These are phyloP conservation scores for Dendrocincla fuliginosa DNA, from an alignment of 2,797 vertebrate species.

Conservation along the genomic window DNA sequence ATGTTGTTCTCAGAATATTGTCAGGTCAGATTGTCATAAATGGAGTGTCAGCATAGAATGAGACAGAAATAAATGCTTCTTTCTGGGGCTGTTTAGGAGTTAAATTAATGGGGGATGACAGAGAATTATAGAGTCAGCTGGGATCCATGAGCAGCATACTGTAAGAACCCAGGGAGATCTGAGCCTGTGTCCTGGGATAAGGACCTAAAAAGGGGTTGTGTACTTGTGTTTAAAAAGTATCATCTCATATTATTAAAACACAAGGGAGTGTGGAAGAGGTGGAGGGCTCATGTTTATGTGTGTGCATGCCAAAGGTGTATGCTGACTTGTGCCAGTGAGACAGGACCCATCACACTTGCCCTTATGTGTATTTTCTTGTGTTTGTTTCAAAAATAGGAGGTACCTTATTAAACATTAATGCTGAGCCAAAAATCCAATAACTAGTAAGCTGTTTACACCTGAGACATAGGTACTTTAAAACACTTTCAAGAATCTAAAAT, in stretches of 20 bases:
- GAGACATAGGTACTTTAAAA: neutral
- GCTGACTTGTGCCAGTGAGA: neutral
- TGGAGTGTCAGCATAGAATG: neutral
- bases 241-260: neutral
- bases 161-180: neutral
- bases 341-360: accelerated
- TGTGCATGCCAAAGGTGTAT: neutral
- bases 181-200: neutral
- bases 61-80: neutral
- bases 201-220: too few relatives aligned
- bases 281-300: neutral
- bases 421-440: neutral
- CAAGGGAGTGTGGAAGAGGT: too few relatives aligned
- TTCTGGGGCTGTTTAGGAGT: neutral
- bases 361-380: accelerated
- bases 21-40: neutral
- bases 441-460: neutral
- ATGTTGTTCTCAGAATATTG: neutral
- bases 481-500: neutral
- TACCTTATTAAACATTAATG: neutral
- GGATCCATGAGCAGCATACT: accelerated
- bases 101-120: neutral
- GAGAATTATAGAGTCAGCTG: neutral
- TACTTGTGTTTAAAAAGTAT: neutral
- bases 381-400: neutral